phyloP scores from a whole-genome alignment of 2,888 invertebrate species.

The Asteroscopus sphinx region DNA sequence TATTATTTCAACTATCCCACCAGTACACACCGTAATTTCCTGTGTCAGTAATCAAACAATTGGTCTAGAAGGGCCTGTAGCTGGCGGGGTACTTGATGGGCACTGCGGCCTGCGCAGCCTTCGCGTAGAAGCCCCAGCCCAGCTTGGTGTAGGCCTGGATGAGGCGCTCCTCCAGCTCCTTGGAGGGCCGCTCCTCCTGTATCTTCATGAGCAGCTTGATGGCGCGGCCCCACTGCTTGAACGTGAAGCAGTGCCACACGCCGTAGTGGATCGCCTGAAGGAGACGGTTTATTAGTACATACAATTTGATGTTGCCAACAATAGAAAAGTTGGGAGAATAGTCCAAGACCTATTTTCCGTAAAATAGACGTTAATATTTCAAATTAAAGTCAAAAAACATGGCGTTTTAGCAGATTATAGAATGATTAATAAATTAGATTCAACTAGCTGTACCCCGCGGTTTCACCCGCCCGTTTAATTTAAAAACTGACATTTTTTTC shows the following conservation, averaged over 20 bases:
- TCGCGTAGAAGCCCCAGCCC: slow-evolving; percentile 93
- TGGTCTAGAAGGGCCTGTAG: slow-evolving; percentile 92
- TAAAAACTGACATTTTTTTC: no score
- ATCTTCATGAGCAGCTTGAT: slow-evolving; percentile 93
- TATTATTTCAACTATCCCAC: neutral
- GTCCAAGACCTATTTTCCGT: no score
- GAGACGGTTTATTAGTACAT: no score
- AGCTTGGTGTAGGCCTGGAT: slow-evolving; percentile 91
- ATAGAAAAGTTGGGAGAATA: no score
- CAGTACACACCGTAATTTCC: slow-evolving; percentile 29
- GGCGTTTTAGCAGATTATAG: no score
- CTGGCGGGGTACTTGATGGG: slow-evolving; percentile 92
- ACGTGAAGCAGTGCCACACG: slow-evolving; percentile 94
- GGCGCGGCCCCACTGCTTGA: slow-evolving; percentile 95
- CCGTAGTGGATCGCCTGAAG: slow-evolving; percentile 93
- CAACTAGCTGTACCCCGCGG: no score
- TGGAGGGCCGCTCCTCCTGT: slow-evolving; percentile 94
- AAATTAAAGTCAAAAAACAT: no score
- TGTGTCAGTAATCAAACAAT: neutral
- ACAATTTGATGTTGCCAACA: no score
- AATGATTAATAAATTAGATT: no score
- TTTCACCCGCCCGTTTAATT: no score
- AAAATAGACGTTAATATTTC: no score
- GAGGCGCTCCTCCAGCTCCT: slow-evolving; percentile 92
- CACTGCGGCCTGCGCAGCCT: slow-evolving; percentile 88